These are phyloP conservation scores for Clusia tigrina DNA, from an alignment of 2,888 invertebrate genomes.

Conservation along the genomic window DNA sequence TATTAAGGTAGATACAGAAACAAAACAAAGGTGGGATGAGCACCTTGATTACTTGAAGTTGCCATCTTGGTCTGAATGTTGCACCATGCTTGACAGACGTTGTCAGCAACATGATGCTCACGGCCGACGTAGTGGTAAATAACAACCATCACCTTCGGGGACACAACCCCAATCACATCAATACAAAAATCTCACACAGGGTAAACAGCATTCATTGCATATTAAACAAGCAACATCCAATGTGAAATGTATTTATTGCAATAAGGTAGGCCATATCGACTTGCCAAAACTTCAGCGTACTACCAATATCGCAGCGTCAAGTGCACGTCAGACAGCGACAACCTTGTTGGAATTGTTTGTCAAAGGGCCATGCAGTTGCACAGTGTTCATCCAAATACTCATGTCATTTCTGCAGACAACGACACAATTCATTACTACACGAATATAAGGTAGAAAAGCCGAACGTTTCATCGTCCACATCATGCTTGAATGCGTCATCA, in stretches of 20 bases:
- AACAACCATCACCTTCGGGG: no score
- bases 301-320: neutral
- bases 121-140: neutral
- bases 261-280: neutral
- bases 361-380: conserved; percentile 1
- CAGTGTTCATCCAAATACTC: neutral
- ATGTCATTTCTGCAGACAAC: neutral
- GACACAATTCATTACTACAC: neutral
- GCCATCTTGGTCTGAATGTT: neutral
- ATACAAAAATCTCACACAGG: no score
- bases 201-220: neutral
- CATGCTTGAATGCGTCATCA: neutral
- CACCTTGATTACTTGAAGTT: neutral
- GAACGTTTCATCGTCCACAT: neutral
- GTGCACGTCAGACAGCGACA: neutral
- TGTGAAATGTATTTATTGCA: neutral
- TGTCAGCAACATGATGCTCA: neutral
- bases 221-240: neutral
- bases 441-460: no score
- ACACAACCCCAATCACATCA: no score
- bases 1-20: neutral
- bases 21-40: conserved; percentile 2
- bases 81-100: neutral
- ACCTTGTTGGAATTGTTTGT: neutral
- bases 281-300: neutral